These are phyloP conservation scores for Crotalus viridis DNA, from an alignment of 2,113 vertebrate species.

Conservation along the genomic window DNA sequence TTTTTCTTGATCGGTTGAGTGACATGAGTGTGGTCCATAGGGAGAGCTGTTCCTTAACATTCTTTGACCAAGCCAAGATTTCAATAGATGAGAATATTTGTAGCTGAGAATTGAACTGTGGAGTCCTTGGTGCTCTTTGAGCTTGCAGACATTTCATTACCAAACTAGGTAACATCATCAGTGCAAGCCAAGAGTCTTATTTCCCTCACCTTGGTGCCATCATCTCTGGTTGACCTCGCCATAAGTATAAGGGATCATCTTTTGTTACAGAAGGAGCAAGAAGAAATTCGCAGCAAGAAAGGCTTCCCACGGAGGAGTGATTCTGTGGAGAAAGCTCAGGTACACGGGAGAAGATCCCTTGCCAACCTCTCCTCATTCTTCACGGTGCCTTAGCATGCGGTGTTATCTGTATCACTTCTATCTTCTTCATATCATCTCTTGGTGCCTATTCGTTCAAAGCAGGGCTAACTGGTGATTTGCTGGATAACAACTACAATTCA, in stretches of 20 bases:
- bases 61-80: accelerated
- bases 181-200: accelerated
- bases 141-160: background rate
- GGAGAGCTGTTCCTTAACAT: background rate
- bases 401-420: accelerated
- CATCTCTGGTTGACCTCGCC: background rate
- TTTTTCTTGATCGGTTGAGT: background rate
- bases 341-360: constrained; percentile 43
- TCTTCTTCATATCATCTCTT: background rate
- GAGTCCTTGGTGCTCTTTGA: background rate
- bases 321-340: constrained; percentile 84
- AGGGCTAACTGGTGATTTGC: background rate
- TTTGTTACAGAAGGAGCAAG: constrained; percentile 71
- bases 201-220: background rate
- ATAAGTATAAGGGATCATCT: background rate
- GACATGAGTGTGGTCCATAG: background rate
- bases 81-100: background rate
- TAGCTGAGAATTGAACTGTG: background rate
- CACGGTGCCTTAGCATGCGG: accelerated
- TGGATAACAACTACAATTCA: background rate
- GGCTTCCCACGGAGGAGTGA: constrained; percentile 75
- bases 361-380: background rate
- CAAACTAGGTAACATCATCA: background rate
- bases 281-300: constrained; percentile 61
- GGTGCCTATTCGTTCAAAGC: background rate